Conservation (phyloP, 1,140 invertebrate species). For the Drosophila cardini region DNA sequence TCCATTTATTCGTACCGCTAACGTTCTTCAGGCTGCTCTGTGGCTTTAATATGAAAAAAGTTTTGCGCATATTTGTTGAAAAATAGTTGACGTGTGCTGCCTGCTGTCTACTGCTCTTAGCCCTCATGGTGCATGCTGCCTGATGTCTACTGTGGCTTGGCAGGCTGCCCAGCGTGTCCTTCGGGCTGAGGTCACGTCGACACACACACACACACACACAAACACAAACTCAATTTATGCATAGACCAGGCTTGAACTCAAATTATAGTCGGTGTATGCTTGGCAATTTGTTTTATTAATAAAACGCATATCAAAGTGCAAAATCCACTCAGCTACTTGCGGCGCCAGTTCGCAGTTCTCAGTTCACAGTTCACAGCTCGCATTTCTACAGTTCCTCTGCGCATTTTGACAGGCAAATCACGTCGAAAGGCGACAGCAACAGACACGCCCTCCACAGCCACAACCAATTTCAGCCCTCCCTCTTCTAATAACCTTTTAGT, state of each 20-base stretch:
- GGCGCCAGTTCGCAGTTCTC: not conserved
- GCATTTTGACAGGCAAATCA: constrained; percentile 52
- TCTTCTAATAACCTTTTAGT: constrained; percentile 62
- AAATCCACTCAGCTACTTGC: constrained; percentile 44
- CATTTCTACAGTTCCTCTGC: constrained; percentile 5
- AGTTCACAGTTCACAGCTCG: constrained; percentile 3
- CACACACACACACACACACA: constrained; percentile 18
- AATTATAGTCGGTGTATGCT: constrained; percentile 39
- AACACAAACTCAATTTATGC: constrained; percentile 48
- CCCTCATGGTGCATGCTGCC: not conserved
- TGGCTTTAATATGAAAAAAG: constrained; percentile 60
- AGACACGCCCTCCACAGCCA: not conserved
- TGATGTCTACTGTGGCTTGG: constrained; percentile 30
- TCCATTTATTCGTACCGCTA: constrained; percentile 1
- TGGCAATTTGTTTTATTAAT: constrained; percentile 60
- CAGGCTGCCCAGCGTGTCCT: constrained; percentile 32
- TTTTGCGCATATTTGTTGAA: constrained; percentile 54
- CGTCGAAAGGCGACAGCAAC: constrained; percentile 28
- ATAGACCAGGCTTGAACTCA: constrained; percentile 23
- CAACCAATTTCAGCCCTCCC: not conserved
- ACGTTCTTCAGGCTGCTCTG: constrained; percentile 2
- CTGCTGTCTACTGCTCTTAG: not conserved
- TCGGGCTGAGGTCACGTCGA: constrained; percentile 29
- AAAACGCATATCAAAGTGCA: constrained; percentile 57
- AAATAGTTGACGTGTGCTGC: constrained; percentile 53